A percentile compares a stretch with the other conserved stretches of the same genome.
Evolutionary conservation across 2,113 vertebrate genomes (phyloP).

Genomic region (Lasiurus borealis): DNA sequence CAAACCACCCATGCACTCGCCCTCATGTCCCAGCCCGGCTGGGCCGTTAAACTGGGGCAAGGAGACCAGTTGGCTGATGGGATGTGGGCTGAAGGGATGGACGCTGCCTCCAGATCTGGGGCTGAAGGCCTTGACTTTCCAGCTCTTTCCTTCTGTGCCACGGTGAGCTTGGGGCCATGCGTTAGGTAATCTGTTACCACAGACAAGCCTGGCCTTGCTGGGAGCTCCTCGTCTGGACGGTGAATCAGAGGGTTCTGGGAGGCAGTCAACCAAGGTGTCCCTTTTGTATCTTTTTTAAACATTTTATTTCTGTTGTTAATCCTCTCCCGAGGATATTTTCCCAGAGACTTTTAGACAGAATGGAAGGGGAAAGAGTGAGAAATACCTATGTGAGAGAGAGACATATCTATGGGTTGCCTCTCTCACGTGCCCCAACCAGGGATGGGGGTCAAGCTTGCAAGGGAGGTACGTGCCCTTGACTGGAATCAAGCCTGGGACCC

Average conservation of each 20-base stretch:
- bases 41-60: neutral
- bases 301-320: neutral
- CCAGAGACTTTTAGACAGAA: neutral
- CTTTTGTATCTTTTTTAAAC: neutral
- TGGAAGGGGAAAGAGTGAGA: neutral
- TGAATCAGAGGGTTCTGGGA: neutral
- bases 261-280: neutral
- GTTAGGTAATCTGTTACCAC: neutral
- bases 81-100: neutral
- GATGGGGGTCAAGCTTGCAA: too few species aligned
- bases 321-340: neutral
- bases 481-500: too few species aligned
- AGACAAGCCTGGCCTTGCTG: neutral
- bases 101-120: neutral
- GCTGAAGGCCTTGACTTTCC: neutral
- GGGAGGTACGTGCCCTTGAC: too few species aligned
- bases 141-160: neutral
- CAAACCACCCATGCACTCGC: accelerated
- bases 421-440: too few species aligned
- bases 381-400: neutral
- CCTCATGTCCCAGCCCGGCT: neutral
- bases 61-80: neutral
- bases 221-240: neutral
- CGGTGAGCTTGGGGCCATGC: neutral
- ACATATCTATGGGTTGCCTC: too few species aligned